Conservation (phyloP, 2,113 vertebrate species). For the Caloenas nicobarica region DNA sequence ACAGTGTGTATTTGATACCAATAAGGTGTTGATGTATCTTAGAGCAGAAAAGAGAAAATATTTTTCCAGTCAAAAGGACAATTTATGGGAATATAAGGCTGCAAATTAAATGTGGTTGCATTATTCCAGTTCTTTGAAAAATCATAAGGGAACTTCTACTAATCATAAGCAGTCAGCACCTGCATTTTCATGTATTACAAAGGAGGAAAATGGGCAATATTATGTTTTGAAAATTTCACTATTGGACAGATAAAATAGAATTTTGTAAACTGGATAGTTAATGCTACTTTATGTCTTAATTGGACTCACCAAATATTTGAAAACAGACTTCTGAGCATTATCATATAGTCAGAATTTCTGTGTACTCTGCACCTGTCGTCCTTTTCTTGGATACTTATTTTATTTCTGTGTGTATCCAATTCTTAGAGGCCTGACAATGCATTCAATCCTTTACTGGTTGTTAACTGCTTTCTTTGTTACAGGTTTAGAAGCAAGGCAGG, state of each 20-base stretch:
- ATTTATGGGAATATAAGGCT: not conserved
- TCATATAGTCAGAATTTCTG: not conserved
- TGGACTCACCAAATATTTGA: not conserved
- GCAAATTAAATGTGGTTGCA: not conserved
- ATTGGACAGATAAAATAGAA: not conserved
- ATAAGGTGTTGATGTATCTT: not conserved
- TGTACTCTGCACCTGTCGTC: not conserved
- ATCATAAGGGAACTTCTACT: not conserved
- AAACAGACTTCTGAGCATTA: not conserved
- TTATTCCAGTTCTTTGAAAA: not conserved
- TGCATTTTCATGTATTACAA: not conserved
- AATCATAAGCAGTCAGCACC: not conserved
- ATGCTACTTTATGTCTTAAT: not conserved
- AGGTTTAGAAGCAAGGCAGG: not conserved
- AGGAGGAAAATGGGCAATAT: not conserved
- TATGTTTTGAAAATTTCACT: not conserved
- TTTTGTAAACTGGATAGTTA: not conserved
- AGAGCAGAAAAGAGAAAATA: not conserved
- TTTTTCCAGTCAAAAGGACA: not conserved
- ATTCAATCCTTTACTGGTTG: not conserved
- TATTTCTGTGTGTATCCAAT: not conserved
- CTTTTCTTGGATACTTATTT: not conserved
- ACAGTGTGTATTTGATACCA: not conserved
- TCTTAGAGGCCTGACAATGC: not conserved
- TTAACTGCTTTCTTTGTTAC: not conserved